Conservation (phyloP, 37 sponge, comb jelly and placozoan species). For the Hexactinellida sp. region DNA sequence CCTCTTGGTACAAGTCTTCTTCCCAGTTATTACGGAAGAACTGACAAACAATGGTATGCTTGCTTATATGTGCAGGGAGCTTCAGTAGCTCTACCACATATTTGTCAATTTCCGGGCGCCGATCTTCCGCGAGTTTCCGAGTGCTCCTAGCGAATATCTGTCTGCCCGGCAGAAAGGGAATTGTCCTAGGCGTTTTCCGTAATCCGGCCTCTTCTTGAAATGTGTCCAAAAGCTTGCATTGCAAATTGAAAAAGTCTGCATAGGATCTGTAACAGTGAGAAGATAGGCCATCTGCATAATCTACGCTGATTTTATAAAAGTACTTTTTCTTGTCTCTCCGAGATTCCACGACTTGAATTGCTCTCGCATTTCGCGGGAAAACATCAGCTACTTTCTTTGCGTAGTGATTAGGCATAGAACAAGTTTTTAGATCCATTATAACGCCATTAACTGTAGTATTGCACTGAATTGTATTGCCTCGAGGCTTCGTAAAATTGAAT, state of each 20-base stretch:
- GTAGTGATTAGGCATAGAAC: neutral
- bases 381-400: neutral
- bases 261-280: constrained; percentile 44
- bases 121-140: constrained; percentile 33
- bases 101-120: constrained; percentile 46
- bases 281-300: constrained; percentile 42
- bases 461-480: too few species aligned
- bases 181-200: constrained; percentile 20
- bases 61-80: constrained; percentile 28
- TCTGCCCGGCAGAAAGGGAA: constrained; percentile 68
- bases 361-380: neutral
- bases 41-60: neutral
- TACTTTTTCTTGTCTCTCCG: constrained; percentile 11
- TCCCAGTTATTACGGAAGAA: constrained; percentile 55
- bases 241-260: constrained; percentile 64
- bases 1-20: constrained; percentile 28
- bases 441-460: too few species aligned
- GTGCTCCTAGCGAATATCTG: constrained; percentile 45
- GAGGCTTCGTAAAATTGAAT: too few species aligned
- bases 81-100: constrained; percentile 37
- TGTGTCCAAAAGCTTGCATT: constrained; percentile 44
- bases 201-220: constrained; percentile 64
- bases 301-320: constrained; percentile 37
- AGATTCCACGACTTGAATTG: neutral
- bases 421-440: neutral